A percentile compares a stretch with the other conserved stretches of the same genome.
Evolutionary conservation across 2,888 invertebrate genomes (phyloP).

Genomic region (Melanostoma mellinum): DNA sequence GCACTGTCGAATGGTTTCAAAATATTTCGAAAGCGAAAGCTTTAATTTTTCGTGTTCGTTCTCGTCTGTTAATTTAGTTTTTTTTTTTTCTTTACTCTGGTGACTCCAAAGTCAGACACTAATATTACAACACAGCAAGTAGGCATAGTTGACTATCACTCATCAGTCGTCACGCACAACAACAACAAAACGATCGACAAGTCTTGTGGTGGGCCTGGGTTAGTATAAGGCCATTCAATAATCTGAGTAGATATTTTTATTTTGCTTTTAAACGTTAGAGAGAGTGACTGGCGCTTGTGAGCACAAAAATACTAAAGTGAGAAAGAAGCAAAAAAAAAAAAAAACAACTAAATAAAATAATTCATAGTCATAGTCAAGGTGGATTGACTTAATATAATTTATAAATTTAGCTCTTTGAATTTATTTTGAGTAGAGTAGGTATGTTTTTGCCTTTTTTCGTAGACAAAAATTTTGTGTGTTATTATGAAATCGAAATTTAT

Average conservation of each 20-base stretch:
- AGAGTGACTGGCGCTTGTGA: conserved; percentile 43
- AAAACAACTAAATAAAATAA: conserved; percentile 39
- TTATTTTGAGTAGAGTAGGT: conserved; percentile 57
- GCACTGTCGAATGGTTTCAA: conserved; percentile 20
- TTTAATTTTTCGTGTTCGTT: conserved; percentile 22
- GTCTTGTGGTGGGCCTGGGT: conserved; percentile 53
- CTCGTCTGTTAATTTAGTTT: conserved; percentile 26
- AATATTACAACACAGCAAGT: conserved; percentile 53
- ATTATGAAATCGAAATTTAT: conserved; percentile 41
- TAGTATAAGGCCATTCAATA: conserved; percentile 47
- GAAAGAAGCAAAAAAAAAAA: conserved; percentile 3
- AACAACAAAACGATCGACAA: conserved; percentile 44
- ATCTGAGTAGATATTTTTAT: conserved; percentile 53
- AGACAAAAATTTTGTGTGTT: conserved; percentile 22
- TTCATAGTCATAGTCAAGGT: conserved; percentile 73
- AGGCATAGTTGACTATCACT: conserved; percentile 28
- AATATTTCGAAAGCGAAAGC: conserved; percentile 67
- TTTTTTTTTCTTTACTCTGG: conserved; percentile 28
- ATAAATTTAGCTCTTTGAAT: conserved; percentile 58
- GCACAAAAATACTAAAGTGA: conserved; percentile 1
- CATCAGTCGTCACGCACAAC: conserved; percentile 32
- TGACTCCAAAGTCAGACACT: conserved; percentile 51
- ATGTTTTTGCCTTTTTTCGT: conserved; percentile 2
- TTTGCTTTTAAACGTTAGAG: conserved; percentile 36
- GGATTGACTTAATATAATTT: conserved; percentile 61